Base-by-base conservation (phyloP, 1,140 invertebrate genomes). In the Archivesica marissinica region DNA sequence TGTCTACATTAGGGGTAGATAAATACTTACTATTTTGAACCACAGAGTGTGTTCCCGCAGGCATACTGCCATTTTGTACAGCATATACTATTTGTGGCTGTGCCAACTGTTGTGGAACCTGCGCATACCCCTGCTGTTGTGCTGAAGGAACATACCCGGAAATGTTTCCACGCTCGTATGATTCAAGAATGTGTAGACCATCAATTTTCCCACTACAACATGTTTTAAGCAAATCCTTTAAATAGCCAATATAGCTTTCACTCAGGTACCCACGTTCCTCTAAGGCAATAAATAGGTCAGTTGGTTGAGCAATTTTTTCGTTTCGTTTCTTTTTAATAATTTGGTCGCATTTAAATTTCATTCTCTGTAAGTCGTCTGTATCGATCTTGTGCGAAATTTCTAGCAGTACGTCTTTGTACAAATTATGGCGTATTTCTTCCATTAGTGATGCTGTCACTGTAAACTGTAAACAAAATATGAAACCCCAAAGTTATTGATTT, bases 311-410 rank as follows among this genome's bases (percentile, higher is more conserved):
- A n/a, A 91, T 88, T 61, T 86, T 80, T 77, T 89, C 88, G 61
- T 76, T 70, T 56, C 87, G 86, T 72, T 81, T 61, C 52, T 81
- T 87, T 38, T 83, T 86, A 23, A 91, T 85, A 20, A 82, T 33
- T 75, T 85, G 88, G 82, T 81, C 87, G 72, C 89, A 88, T 52
- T 86, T 61, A 77, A 88, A 88, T 66, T 88, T 88, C 85, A 91
- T 88, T 0, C 54, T 59, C 23, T 52, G 30, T 7, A 89, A 68
- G 72, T 88, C 86, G 3, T 79, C 66, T 30, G 79, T 54, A 33
- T 76, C 47, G n/a, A 85, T 80, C n/a, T 30, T 47, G 17, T 30
- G 39, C 17, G 61, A 68, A 0, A 80, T 11, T 3, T 80, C 78
- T 17, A 80, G 23, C n/a, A 80, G 44, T 28, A 44, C 38, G 44